These are phyloP conservation scores for Leptocoma aspasia DNA, from an alignment of 2,113 vertebrate species.

Conservation along the genomic window DNA sequence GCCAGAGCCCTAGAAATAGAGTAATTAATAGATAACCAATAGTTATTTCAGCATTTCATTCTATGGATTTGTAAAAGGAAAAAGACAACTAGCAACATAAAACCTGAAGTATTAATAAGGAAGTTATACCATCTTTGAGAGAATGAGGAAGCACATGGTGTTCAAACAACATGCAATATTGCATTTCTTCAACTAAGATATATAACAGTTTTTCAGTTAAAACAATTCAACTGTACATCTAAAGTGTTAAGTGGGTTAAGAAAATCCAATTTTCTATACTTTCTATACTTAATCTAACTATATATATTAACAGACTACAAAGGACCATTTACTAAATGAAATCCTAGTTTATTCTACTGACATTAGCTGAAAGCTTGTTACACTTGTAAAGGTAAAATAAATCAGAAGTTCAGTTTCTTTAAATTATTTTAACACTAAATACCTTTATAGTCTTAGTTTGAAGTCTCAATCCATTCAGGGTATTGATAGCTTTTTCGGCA, in stretches of 20 bases:
- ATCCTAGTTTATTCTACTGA: background rate
- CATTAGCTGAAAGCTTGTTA: background rate
- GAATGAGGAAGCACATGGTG: background rate
- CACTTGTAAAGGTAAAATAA: background rate
- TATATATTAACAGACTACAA: background rate
- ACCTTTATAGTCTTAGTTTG: constrained; percentile 99
- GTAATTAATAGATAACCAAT: fast-evolving
- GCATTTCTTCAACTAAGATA: background rate
- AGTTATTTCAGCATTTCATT: background rate
- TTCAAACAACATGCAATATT: background rate
- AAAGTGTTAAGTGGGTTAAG: background rate
- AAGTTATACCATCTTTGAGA: background rate
- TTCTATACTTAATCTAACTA: background rate
- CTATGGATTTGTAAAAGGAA: background rate
- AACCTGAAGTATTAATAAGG: background rate
- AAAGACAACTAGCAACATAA: background rate
- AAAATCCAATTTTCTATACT: background rate
- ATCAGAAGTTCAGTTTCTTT: background rate
- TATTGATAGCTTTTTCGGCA: constrained; percentile 97
- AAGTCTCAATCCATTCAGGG: constrained; percentile 95
- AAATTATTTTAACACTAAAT: constrained; percentile 44
- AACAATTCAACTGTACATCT: background rate
- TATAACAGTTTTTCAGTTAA: background rate
- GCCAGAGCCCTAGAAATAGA: background rate
- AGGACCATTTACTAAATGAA: background rate